Evolutionary conservation across 2,797 vertebrate species (phyloP).

Genomic region (Calcarius lapponicus): DNA sequence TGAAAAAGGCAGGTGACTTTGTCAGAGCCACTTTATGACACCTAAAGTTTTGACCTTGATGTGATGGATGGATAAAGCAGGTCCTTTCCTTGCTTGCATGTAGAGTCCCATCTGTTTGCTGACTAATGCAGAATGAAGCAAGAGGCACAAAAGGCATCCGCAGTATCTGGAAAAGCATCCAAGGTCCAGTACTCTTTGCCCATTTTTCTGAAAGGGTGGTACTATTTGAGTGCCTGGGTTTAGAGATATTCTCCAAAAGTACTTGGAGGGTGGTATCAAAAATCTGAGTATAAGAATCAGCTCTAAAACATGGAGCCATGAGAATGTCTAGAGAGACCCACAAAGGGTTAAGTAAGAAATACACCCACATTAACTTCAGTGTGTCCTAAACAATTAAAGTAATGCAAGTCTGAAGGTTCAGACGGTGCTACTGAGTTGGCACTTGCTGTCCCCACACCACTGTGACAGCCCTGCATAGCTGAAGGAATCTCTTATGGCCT

Average conservation of each 20-base stretch:
- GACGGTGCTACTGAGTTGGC: not conserved
- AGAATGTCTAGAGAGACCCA: not conserved
- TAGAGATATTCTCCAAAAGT: not conserved
- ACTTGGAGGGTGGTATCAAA: not conserved
- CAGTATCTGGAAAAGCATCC: not conserved
- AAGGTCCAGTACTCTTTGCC: not conserved
- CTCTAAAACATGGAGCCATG: not conserved
- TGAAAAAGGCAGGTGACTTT: not conserved
- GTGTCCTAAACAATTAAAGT: not conserved
- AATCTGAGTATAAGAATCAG: not conserved
- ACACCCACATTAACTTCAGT: not conserved
- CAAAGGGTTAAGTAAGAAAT: not conserved
- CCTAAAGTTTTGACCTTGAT: not conserved
- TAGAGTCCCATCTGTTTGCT: not conserved
- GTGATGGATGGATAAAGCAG: not conserved
- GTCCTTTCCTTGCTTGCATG: not conserved
- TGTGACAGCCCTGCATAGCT: accelerated
- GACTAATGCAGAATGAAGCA: not conserved
- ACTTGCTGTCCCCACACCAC: not conserved
- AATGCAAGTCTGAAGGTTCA: not conserved
- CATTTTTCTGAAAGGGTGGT: not conserved
- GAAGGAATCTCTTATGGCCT: not conserved
- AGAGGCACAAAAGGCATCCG: not conserved
- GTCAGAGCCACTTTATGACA: not conserved
- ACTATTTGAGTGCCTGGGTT: not conserved